Percentiles rank a stretch among this genome's conserved stretches.
These are phyloP conservation scores for Coenonympha arcania DNA, from an alignment of 2,888 invertebrate species.

Conservation along the genomic window DNA sequence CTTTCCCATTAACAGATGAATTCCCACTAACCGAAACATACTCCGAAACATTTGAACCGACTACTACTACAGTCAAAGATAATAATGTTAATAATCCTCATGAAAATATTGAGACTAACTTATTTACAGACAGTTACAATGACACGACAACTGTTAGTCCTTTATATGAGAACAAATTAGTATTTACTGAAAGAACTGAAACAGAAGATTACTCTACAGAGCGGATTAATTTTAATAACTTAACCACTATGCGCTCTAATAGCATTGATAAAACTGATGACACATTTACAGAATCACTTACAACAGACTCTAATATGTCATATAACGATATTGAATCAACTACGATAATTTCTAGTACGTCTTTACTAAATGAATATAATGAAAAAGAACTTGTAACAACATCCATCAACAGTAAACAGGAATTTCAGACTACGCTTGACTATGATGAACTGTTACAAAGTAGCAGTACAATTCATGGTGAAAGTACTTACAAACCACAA, in stretches of 20 bases:
- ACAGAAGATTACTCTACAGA: background rate
- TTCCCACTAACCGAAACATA: conserved; percentile 68
- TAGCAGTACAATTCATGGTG: conserved; percentile 54
- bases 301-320: conserved; percentile 17
- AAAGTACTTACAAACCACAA: conserved; percentile 51
- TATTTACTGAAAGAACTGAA: background rate
- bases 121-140: background rate
- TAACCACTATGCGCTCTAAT: background rate
- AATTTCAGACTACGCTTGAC: conserved; percentile 37
- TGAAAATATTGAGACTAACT: background rate
- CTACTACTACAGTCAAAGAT: conserved; percentile 20
- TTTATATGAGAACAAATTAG: background rate
- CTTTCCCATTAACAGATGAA: conserved; percentile 71
- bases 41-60: conserved; percentile 41
- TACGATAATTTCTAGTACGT: background rate
- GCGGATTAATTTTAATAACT: background rate
- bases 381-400: conserved; percentile 15
- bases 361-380: background rate
- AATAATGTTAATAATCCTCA: conserved; percentile 2
- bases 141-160: conserved; percentile 2
- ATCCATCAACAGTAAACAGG: conserved; percentile 21
- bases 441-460: conserved; percentile 50
- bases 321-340: background rate
- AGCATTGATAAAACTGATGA: background rate
- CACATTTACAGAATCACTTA: background rate